These are phyloP conservation scores for Dicaeum eximium DNA, from an alignment of 2,113 vertebrate genomes.

Conservation along the genomic window DNA sequence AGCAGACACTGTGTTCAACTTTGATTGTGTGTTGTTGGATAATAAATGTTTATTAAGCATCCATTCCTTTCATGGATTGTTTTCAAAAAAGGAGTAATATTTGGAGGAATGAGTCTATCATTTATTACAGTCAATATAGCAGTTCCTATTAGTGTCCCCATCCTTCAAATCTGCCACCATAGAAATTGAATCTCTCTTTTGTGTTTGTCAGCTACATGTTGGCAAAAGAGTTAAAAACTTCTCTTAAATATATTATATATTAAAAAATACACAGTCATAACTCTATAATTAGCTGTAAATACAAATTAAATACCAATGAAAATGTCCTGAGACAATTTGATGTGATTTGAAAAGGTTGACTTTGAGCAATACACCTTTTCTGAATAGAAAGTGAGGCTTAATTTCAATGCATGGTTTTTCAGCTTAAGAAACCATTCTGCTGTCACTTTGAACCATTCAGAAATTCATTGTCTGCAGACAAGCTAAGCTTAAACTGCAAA, in stretches of 20 bases:
- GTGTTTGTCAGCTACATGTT: neutral
- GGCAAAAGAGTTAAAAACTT: neutral
- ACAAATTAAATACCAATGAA: neutral
- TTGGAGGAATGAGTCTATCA: neutral
- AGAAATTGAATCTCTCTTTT: neutral
- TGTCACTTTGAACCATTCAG: neutral
- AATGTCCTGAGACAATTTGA: neutral
- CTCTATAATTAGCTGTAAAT: neutral
- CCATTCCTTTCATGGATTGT: neutral
- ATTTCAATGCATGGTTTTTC: neutral
- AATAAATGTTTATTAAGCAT: neutral
- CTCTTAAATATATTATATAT: neutral
- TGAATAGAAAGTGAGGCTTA: neutral
- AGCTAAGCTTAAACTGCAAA: neutral
- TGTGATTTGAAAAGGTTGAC: neutral
- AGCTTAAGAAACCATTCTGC: neutral
- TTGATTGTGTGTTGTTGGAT: neutral
- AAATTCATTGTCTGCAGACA: neutral
- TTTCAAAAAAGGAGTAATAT: neutral
- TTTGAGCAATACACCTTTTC: neutral
- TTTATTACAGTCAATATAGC: neutral
- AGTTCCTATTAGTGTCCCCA: neutral
- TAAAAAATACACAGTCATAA: neutral
- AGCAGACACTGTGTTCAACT: neutral
- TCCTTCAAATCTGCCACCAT: neutral